These are phyloP conservation scores for Urosaurus nigricauda DNA, from an alignment of 2,797 vertebrate genomes.

Conservation along the genomic window DNA sequence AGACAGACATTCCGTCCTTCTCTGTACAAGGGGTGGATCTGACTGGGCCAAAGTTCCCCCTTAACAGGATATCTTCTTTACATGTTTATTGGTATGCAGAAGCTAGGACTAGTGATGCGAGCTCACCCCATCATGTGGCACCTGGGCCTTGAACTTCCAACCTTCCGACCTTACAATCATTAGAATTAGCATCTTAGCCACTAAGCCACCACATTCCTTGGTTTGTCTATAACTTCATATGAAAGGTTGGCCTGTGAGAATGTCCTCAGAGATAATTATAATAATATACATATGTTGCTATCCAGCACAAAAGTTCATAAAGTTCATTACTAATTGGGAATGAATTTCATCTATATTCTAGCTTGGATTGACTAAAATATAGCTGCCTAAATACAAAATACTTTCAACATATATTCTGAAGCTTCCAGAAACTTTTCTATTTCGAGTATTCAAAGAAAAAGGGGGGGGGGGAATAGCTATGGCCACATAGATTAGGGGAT, in stretches of 20 bases:
- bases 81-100: not conserved
- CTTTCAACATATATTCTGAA: not conserved
- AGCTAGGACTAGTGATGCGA: no score
- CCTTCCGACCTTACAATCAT: no score
- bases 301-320: not conserved
- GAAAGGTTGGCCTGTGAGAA: not conserved
- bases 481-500: no score
- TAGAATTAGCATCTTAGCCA: no score
- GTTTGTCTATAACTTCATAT: not conserved
- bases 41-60: not conserved
- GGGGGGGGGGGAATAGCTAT: not conserved
- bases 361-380: not conserved
- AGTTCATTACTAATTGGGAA: not conserved
- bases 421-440: not conserved
- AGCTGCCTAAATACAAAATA: not conserved
- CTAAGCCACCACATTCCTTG: no score
- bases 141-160: no score
- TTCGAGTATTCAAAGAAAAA: not conserved
- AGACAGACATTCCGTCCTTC: not conserved
- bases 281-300: not conserved
- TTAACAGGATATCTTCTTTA: not conserved
- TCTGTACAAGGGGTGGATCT: not conserved
- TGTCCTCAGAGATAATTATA: not conserved
- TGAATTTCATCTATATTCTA: not conserved
- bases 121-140: no score